These are phyloP conservation scores for Miltochrista miniata DNA, from an alignment of 2,888 invertebrate genomes.

Conservation along the genomic window DNA sequence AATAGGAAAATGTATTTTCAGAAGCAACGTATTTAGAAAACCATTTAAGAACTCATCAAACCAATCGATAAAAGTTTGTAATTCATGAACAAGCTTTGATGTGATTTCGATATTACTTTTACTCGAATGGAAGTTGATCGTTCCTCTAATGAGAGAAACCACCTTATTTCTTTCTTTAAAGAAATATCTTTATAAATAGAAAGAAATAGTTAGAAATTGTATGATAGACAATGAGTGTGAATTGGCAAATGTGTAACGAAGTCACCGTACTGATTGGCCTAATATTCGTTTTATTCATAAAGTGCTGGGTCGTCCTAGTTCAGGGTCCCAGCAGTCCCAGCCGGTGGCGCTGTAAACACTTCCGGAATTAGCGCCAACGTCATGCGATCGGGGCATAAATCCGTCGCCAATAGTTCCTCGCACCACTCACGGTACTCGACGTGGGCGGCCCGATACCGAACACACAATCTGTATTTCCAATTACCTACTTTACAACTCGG, in stretches of 20 bases:
- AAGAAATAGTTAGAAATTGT: too few relatives aligned
- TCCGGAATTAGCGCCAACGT: conserved; percentile 62
- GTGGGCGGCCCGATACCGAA: conserved; percentile 41
- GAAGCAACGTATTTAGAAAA: background rate
- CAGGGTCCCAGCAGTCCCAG: conserved; percentile 33
- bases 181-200: too few relatives aligned
- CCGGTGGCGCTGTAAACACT: conserved; percentile 50
- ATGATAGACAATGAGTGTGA: conserved; percentile 9
- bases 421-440: conserved; percentile 32
- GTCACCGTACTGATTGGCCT: conserved; percentile 23
- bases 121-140: too few relatives aligned
- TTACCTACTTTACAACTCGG: conserved; percentile 34
- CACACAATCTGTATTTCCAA: conserved; percentile 45
- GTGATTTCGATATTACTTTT: too few relatives aligned
- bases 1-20: background rate
- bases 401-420: conserved; percentile 53
- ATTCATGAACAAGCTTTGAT: background rate
- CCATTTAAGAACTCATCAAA: conserved; percentile 2
- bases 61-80: background rate
- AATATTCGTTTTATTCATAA: conserved; percentile 21
- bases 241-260: conserved; percentile 25
- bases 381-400: conserved; percentile 72
- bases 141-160: background rate
- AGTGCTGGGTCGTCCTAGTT: conserved; percentile 28
- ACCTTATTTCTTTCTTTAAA: conserved; percentile 12